A percentile compares a stretch with the other conserved stretches of the same genome.
phyloP scores from a whole-genome alignment of 37 sponge, comb jelly and placozoan species.

The Cladorhizidae sp. region DNA sequence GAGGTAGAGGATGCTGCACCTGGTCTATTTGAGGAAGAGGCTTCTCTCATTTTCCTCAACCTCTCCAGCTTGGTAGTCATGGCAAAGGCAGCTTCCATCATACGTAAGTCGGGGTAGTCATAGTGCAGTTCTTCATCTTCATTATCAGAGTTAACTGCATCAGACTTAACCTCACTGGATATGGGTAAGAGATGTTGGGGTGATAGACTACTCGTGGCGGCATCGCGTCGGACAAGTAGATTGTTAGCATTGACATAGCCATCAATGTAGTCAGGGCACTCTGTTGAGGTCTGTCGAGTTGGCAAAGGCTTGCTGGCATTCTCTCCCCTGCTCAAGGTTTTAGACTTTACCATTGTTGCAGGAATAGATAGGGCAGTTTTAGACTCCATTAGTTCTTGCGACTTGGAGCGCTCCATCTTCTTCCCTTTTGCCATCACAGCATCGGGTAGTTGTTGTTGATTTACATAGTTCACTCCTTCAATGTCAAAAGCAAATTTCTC shows the following conservation, averaged over 20 bases:
- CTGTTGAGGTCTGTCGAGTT: no score
- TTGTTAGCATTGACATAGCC: constrained; percentile 34
- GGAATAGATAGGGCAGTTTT: not conserved
- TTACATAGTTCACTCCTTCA: not conserved
- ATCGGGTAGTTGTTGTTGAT: not conserved
- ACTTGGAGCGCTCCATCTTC: not conserved
- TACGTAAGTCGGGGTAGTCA: constrained; percentile 22
- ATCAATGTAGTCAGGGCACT: constrained; percentile 10
- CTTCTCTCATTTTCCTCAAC: not conserved
- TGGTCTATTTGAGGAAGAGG: no score
- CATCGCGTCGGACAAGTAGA: no score
- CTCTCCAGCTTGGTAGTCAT: not conserved
- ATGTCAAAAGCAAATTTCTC: not conserved
- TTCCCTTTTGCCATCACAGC: not conserved
- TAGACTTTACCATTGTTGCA: not conserved
- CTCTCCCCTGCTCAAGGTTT: not conserved
- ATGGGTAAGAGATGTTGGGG: no score
- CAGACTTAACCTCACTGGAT: no score
- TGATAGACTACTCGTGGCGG: no score
- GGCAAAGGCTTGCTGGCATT: not conserved
- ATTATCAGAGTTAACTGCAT: no score
- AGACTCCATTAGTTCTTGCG: not conserved
- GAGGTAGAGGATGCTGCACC: not conserved
- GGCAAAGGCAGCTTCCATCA: not conserved
- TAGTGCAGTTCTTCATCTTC: not conserved